These are phyloP conservation scores for Sarcophaga variegata DNA, from an alignment of 2,888 invertebrate species.

Conservation along the genomic window DNA sequence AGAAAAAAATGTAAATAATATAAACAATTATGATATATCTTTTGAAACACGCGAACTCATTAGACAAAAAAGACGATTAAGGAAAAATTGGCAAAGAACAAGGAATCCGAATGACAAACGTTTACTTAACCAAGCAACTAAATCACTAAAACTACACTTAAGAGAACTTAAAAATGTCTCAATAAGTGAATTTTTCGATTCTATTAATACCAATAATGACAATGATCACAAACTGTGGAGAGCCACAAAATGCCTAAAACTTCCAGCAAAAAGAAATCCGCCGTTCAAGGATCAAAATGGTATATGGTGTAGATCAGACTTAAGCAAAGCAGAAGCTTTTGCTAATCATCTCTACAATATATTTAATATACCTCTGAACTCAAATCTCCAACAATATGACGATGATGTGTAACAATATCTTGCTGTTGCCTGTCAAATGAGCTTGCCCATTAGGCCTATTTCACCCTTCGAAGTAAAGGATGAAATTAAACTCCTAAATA, in stretches of 20 bases:
- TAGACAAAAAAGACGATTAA: constrained; percentile 40
- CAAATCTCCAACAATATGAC: too few relatives aligned
- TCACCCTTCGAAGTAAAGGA: too few relatives aligned
- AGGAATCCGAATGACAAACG: constrained; percentile 9
- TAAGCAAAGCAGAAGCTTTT: too few relatives aligned
- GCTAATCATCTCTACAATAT: too few relatives aligned
- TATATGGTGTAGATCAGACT: too few relatives aligned
- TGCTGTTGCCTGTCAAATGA: too few relatives aligned
- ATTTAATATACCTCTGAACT: too few relatives aligned
- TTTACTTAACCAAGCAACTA: constrained; percentile 10
- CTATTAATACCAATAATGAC: constrained; percentile 5
- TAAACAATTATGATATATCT: neutral
- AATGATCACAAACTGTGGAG: constrained; percentile 27
- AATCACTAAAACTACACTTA: constrained; percentile 20
- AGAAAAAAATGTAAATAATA: neutral
- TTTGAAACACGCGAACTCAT: constrained; percentile 32
- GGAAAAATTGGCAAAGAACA: constrained; percentile 40
- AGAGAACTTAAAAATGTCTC: neutral
- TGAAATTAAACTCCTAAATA: too few relatives aligned
- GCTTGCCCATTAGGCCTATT: too few relatives aligned
- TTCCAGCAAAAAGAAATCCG: constrained; percentile 42
- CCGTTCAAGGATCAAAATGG: constrained; percentile 15
- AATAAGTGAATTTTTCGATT: constrained; percentile 2
- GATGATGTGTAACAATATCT: too few relatives aligned
- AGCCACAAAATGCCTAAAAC: constrained; percentile 49